Conservation (phyloP, 2,888 invertebrate genomes). For the Physocephala rufipes region DNA sequence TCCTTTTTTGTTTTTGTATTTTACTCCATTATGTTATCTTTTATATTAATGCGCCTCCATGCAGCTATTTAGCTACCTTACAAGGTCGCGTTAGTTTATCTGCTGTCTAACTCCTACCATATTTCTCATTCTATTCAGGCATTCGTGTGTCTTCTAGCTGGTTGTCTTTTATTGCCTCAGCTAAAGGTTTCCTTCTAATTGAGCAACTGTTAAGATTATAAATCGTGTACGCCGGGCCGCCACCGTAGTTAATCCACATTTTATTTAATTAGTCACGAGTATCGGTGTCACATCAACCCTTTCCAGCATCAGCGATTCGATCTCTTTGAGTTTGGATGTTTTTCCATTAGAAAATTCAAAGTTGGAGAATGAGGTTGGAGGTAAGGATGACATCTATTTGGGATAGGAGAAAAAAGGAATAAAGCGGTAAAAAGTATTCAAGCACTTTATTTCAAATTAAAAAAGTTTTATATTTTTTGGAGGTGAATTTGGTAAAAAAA, state of each 20-base stretch:
- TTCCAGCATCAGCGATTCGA: too few relatives aligned
- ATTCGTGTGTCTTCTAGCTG: not conserved
- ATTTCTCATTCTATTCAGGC: not conserved
- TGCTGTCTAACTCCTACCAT: not conserved
- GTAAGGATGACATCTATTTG: too few relatives aligned
- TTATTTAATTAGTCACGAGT: constrained; percentile 48
- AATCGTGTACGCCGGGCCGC: constrained; percentile 33
- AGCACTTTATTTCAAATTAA: too few relatives aligned
- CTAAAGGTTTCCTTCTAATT: constrained; percentile 33
- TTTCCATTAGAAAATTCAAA: too few relatives aligned
- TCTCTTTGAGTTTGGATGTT: too few relatives aligned
- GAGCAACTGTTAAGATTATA: constrained; percentile 31
- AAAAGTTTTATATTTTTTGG: too few relatives aligned
- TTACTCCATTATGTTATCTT: not conserved
- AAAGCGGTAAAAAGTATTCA: too few relatives aligned
- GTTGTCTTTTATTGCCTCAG: not conserved
- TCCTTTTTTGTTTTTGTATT: not conserved
- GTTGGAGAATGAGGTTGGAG: too few relatives aligned
- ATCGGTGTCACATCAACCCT: not conserved
- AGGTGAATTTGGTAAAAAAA: too few relatives aligned
- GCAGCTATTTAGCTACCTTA: not conserved
- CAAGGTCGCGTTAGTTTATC: not conserved
- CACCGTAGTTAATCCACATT: constrained; percentile 13
- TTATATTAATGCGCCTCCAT: constrained; percentile 17
- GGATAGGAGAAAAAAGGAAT: too few relatives aligned